Percentiles rank a stretch among this genome's conserved stretches.
Evolutionary conservation across 2,888 invertebrate species (phyloP).

Genomic region (Zelleria hepariella): DNA sequence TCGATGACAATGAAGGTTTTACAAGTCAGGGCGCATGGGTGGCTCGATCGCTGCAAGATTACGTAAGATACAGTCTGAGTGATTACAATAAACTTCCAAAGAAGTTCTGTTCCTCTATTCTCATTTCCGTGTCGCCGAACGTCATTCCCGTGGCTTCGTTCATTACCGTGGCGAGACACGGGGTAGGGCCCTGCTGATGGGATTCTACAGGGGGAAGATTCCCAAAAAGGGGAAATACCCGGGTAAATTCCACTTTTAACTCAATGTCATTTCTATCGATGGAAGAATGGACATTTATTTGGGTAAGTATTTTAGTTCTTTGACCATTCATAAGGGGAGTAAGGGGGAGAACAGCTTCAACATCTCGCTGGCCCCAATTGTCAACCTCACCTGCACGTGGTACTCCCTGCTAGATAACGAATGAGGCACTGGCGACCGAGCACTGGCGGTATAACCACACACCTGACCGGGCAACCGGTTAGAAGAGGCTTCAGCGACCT

Average conservation of each 20-base stretch:
- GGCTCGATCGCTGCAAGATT: too few species aligned
- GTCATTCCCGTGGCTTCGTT: background rate
- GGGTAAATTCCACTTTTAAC: too few species aligned
- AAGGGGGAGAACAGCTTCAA: background rate
- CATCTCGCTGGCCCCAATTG: background rate
- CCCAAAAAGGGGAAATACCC: too few species aligned
- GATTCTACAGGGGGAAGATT: too few species aligned
- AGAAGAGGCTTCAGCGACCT: constrained; percentile 11
- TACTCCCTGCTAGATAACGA: background rate
- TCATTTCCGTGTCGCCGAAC: background rate
- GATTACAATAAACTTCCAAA: background rate
- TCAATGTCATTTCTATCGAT: too few species aligned
- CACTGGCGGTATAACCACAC: constrained; percentile 16
- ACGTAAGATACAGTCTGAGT: too few species aligned
- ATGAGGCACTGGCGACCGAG: background rate
- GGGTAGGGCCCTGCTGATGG: too few species aligned
- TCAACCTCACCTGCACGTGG: background rate
- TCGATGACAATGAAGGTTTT: too few species aligned
- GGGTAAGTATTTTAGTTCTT: too few species aligned
- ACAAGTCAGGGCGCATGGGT: too few species aligned
- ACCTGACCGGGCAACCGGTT: constrained; percentile 5
- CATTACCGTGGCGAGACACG: background rate
- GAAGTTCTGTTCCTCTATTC: background rate
- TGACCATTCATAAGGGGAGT: too few species aligned
- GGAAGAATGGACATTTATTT: too few species aligned